Evolutionary conservation across 2,113 vertebrate species (phyloP).

Genomic region (Pleuronectes platessa): DNA sequence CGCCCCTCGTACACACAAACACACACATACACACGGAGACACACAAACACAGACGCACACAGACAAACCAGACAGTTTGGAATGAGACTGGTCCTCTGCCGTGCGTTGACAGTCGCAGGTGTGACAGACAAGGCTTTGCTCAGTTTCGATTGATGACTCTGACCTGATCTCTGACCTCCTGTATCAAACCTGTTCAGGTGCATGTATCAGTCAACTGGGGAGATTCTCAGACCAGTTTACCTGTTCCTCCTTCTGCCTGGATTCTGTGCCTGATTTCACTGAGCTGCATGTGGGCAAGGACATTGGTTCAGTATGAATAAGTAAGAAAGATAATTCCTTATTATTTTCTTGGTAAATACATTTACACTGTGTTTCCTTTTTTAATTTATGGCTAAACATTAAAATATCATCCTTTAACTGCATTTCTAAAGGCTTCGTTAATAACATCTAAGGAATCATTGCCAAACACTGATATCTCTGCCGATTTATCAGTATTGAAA

Average conservation of each 20-base stretch:
- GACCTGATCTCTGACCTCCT: slow-evolving; percentile 42
- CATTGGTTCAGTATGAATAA: too few relatives aligned
- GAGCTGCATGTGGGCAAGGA: background rate
- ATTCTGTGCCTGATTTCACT: too few relatives aligned
- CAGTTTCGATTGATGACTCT: slow-evolving; percentile 38
- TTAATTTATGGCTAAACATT: too few relatives aligned
- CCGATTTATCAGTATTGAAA: too few relatives aligned
- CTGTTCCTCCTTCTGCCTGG: background rate
- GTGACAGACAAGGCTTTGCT: slow-evolving; percentile 77
- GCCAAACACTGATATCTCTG: background rate
- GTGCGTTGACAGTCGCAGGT: slow-evolving; percentile 70
- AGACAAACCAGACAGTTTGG: slow-evolving; percentile 72
- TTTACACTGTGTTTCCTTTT: too few relatives aligned
- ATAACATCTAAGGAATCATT: background rate
- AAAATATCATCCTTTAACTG: too few relatives aligned
- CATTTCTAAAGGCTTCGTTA: too few relatives aligned
- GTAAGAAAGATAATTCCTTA: too few relatives aligned
- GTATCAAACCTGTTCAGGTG: slow-evolving; percentile 44
- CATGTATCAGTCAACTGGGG: slow-evolving; percentile 15
- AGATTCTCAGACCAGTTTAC: background rate
- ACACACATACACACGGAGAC: too few relatives aligned
- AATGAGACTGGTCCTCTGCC: slow-evolving; percentile 73
- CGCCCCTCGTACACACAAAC: background rate
- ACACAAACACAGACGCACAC: background rate
- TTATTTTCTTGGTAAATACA: too few relatives aligned